Conservation (phyloP, 2,797 vertebrate genomes). For the Hephaestus fuliginosus region DNA sequence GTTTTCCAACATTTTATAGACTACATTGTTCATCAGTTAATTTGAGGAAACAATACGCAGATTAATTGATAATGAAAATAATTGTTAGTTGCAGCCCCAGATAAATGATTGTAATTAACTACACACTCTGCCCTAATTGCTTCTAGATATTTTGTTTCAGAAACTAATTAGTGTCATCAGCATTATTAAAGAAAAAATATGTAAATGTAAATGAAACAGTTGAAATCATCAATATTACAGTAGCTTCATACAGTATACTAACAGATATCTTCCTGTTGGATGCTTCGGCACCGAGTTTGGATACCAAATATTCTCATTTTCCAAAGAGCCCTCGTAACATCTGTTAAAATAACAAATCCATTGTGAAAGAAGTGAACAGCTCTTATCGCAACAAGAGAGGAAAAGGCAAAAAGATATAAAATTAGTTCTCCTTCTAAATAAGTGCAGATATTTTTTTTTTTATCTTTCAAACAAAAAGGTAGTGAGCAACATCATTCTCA, state of each 20-base stretch:
- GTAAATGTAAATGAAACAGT: constrained; percentile 1
- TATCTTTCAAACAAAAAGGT: not conserved
- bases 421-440: constrained; percentile 35
- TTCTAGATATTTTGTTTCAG: constrained; percentile 5
- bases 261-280: constrained; percentile 5
- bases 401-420: constrained; percentile 19
- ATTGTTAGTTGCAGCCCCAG: constrained; percentile 9
- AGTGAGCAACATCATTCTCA: constrained; percentile 12
- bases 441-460: constrained; percentile 16
- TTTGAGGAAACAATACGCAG: not conserved
- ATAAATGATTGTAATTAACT: constrained; percentile 31
- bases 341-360: constrained; percentile 36
- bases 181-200: constrained; percentile 24
- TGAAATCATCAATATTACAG: constrained; percentile 12
- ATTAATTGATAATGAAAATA: constrained; percentile 21
- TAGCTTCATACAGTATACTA: too few species aligned
- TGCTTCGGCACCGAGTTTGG: not conserved
- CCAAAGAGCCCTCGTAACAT: not conserved
- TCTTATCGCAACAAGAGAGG: constrained; percentile 28
- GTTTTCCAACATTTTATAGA: constrained; percentile 5
- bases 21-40: constrained; percentile 8
- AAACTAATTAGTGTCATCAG: constrained; percentile 28
- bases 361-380: constrained; percentile 16
- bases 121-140: constrained; percentile 8
- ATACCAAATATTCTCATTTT: constrained; percentile 18